These are phyloP conservation scores for Abrostola tripartita DNA, from an alignment of 2,888 invertebrate genomes.

Conservation along the genomic window DNA sequence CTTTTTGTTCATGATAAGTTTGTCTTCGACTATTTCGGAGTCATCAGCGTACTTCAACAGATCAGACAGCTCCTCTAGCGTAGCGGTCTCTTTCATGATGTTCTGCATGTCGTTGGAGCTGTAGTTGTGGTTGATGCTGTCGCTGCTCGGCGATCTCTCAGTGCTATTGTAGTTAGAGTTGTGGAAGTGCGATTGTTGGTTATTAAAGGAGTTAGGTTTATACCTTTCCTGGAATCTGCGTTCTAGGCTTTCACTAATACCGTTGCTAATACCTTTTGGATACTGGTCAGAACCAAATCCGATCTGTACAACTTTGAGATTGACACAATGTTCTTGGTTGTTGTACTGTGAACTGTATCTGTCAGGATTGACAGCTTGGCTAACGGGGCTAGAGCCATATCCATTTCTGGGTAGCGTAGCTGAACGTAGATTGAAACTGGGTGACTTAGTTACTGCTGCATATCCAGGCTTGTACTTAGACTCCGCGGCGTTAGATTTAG, in stretches of 20 bases:
- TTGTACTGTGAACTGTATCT: conserved; percentile 87
- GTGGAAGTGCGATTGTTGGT: conserved; percentile 77
- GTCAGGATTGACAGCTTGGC: conserved; percentile 82
- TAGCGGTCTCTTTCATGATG: conserved; percentile 87
- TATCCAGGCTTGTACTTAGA: conserved; percentile 80
- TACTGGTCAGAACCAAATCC: conserved; percentile 89
- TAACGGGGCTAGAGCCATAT: conserved; percentile 80
- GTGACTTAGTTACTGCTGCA: conserved; percentile 80
- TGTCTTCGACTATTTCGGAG: conserved; percentile 88
- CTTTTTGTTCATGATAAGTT: conserved; percentile 84
- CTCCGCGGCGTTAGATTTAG: conserved; percentile 82
- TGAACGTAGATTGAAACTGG: conserved; percentile 88
- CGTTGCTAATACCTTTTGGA: conserved; percentile 87
- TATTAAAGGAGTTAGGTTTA: conserved; percentile 81
- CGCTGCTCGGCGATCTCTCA: conserved; percentile 82
- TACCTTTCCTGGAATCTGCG: conserved; percentile 86
- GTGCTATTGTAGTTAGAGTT: conserved; percentile 80
- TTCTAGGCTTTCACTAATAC: conserved; percentile 81
- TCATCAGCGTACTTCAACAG: conserved; percentile 92
- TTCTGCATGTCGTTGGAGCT: conserved; percentile 82
- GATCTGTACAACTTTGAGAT: conserved; percentile 89
- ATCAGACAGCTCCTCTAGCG: conserved; percentile 92
- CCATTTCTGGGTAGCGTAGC: conserved; percentile 92
- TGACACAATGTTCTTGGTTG: conserved; percentile 86
- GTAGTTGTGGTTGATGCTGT: conserved; percentile 83